Conservation (phyloP, 2,797 vertebrate genomes). For the Anguilla obscura region DNA sequence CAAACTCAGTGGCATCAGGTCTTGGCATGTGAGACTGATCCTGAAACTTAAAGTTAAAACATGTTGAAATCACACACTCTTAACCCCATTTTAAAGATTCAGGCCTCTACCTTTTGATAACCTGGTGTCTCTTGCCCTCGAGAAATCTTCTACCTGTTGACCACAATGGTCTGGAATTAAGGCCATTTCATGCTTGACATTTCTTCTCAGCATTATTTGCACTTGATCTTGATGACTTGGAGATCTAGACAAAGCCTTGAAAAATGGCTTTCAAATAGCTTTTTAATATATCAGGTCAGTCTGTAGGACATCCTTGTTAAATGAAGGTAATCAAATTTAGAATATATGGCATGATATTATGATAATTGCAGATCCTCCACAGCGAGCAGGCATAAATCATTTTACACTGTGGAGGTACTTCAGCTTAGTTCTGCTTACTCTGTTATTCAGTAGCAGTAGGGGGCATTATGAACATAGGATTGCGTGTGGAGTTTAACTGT, state of each 20-base stretch:
- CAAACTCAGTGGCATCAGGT: background rate
- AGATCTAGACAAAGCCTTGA: constrained; percentile 60
- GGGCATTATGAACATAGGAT: background rate
- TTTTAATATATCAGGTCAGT: constrained; percentile 64
- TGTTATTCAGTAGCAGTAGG: background rate
- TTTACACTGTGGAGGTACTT: background rate
- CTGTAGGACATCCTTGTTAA: constrained; percentile 55
- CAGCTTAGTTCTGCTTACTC: background rate
- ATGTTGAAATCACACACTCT: background rate
- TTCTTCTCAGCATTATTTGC: constrained; percentile 46
- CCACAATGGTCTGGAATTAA: constrained; percentile 48
- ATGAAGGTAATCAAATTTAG: constrained; percentile 60
- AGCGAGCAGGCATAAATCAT: background rate
- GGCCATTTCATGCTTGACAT: constrained; percentile 38
- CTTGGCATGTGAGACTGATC: background rate
- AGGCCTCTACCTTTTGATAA: background rate
- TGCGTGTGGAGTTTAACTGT: background rate
- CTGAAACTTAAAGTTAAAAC: background rate
- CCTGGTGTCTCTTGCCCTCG: background rate
- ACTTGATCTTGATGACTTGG: constrained; percentile 56
- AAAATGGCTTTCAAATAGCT: constrained; percentile 54
- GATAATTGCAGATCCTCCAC: constrained; percentile 30
- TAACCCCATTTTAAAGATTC: background rate
- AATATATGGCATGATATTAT: constrained; percentile 61
- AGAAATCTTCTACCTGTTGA: constrained; percentile 12